A percentile compares a stretch with the other conserved stretches of the same genome.
Conservation (phyloP, 2,888 invertebrate species). For the Agriopis marginaria region DNA sequence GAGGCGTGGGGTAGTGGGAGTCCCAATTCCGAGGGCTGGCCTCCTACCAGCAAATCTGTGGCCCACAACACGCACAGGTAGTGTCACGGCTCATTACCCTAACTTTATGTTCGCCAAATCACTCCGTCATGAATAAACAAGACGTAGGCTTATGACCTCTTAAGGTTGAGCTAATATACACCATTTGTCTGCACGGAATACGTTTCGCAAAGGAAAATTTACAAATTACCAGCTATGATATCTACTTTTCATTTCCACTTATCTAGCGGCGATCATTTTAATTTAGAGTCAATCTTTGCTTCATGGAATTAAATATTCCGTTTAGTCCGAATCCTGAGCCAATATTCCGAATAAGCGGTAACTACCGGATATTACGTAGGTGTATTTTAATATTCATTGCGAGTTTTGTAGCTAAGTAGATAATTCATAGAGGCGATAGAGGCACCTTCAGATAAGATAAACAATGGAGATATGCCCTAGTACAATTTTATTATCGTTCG, state of each 20-base stretch:
- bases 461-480: constrained; percentile 11
- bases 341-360: constrained; percentile 22
- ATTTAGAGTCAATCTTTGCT: constrained; percentile 21
- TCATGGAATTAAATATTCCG: constrained; percentile 25
- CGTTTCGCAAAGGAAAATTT: constrained; percentile 13
- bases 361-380: constrained; percentile 9
- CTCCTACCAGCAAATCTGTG: constrained; percentile 69
- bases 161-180: constrained; percentile 39
- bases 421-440: constrained; percentile 8
- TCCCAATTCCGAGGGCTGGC: constrained; percentile 59
- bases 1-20: constrained; percentile 45
- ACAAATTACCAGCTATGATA: constrained; percentile 27
- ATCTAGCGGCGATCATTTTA: constrained; percentile 24
- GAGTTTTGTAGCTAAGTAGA: constrained; percentile 8
- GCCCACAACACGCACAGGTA: constrained; percentile 72
- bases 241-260: constrained; percentile 20
- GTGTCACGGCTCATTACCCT: constrained; percentile 76
- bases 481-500: too few species aligned
- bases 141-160: constrained; percentile 57
- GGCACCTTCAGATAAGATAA: too few species aligned
- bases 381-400: constrained; percentile 19
- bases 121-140: constrained; percentile 72
- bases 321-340: constrained; percentile 17
- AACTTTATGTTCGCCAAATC: constrained; percentile 74
- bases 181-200: constrained; percentile 34